Percentiles rank a stretch among this genome's conserved stretches.
Evolutionary conservation across 2,797 vertebrate species (phyloP).

Genomic region (Jordanella pulchra): DNA sequence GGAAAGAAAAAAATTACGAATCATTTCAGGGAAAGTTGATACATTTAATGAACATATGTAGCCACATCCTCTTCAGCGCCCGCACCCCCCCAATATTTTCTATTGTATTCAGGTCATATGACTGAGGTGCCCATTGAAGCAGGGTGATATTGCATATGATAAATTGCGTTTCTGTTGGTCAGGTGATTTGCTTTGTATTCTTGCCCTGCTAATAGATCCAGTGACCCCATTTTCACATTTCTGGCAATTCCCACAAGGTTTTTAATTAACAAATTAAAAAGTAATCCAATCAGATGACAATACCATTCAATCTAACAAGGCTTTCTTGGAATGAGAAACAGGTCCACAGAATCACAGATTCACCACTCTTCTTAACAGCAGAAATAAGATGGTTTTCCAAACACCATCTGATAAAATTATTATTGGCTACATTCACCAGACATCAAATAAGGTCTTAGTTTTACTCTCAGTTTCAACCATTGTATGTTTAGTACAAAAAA

Average conservation of each 20-base stretch:
- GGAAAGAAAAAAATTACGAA: slow-evolving; percentile 62
- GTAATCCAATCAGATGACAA: background rate
- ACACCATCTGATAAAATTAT: background rate
- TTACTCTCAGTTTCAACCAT: background rate
- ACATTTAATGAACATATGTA: slow-evolving; percentile 34
- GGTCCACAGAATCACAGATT: background rate
- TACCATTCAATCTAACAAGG: background rate
- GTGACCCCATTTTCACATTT: background rate
- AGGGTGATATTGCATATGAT: background rate
- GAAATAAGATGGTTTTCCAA: background rate
- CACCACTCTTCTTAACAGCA: background rate
- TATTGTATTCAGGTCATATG: background rate
- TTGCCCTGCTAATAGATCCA: background rate
- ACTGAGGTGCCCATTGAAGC: background rate
- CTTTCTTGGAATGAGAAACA: background rate
- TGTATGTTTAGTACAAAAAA: background rate
- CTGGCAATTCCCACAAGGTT: background rate
- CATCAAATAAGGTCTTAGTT: background rate
- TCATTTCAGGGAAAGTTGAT: slow-evolving; percentile 45
- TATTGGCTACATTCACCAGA: background rate
- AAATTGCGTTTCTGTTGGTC: background rate
- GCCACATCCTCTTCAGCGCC: too few species aligned
- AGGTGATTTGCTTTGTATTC: background rate
- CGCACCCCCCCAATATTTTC: background rate
- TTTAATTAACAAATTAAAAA: background rate